A percentile compares a stretch with the other conserved stretches of the same genome.
phyloP scores from a whole-genome alignment of 2,888 invertebrate genomes.

The Gari tellinella region DNA sequence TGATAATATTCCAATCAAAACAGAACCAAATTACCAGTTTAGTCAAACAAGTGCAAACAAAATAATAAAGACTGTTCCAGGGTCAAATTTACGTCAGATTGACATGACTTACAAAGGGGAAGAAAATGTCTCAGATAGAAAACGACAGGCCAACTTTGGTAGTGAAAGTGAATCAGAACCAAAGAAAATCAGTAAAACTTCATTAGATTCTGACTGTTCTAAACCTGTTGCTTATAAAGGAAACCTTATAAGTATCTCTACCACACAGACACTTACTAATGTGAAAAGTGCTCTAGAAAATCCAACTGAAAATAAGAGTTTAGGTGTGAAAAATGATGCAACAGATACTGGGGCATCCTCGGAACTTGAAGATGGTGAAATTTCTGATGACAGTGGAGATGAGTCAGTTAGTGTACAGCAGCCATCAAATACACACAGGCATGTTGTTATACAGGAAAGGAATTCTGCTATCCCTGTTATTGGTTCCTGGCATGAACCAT shows the following conservation, averaged over 20 bases:
- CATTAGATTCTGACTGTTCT: no score
- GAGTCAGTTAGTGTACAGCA: background rate
- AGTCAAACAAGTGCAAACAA: slow-evolving; percentile 25
- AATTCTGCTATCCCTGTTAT: no score
- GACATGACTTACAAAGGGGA: no score
- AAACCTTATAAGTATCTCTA: no score
- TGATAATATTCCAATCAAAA: background rate
- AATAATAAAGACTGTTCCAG: slow-evolving; percentile 9
- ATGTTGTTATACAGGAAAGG: no score
- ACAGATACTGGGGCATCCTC: slow-evolving; percentile 23
- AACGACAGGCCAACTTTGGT: no score
- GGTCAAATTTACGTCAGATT: no score
- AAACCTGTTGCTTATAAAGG: no score
- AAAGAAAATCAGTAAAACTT: no score
- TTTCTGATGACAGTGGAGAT: slow-evolving; percentile 40
- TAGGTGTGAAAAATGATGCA: background rate
- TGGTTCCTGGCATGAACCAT: background rate
- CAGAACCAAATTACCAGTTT: slow-evolving; percentile 13
- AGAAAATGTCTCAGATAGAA: no score
- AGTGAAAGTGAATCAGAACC: no score
- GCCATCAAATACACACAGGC: background rate
- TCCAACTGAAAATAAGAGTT: background rate
- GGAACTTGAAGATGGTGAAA: slow-evolving; percentile 59
- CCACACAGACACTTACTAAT: slow-evolving; percentile 24
- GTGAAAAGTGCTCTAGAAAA: slow-evolving; percentile 25